Evolutionary conservation across 2,888 invertebrate genomes (phyloP).

Genomic region (Drosophila greeni): DNA sequence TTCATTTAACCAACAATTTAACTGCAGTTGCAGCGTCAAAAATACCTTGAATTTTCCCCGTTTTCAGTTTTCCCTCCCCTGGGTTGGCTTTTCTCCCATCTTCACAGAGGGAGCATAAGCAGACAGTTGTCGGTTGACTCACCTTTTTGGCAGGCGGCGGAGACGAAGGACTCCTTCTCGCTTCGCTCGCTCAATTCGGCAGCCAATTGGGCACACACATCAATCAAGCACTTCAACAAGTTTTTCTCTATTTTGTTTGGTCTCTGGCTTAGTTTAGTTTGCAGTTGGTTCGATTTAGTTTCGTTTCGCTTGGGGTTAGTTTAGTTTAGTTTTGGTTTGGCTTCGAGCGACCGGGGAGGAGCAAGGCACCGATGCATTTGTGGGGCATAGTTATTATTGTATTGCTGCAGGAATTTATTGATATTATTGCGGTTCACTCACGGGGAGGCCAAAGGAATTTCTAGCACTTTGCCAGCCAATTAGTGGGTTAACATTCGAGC

Average conservation of each 20-base stretch:
- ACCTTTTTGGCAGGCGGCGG: slow-evolving; percentile 26
- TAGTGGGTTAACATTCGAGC: slow-evolving; percentile 42
- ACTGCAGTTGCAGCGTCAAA: background rate
- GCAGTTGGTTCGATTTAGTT: slow-evolving; percentile 24
- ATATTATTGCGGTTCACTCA: slow-evolving; percentile 43
- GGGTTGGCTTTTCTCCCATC: slow-evolving; percentile 4
- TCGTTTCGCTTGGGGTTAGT: slow-evolving; percentile 4
- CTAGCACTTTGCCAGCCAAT: slow-evolving; percentile 56
- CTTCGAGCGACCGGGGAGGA: slow-evolving; percentile 14
- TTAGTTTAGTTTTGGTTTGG: slow-evolving; percentile 2
- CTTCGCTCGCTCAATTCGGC: slow-evolving; percentile 36
- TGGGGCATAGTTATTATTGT: slow-evolving; percentile 26
- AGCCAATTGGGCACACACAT: slow-evolving; percentile 38
- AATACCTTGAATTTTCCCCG: background rate
- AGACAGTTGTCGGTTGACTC: slow-evolving; percentile 36
- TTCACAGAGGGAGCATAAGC: slow-evolving; percentile 3
- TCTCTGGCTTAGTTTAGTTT: slow-evolving; percentile 27
- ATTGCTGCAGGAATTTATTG: slow-evolving; percentile 26
- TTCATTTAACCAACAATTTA: background rate
- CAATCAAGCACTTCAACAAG: slow-evolving; percentile 45
- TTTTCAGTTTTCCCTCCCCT: background rate
- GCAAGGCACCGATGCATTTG: slow-evolving; percentile 37
- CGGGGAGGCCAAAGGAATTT: slow-evolving; percentile 54
- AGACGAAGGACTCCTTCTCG: slow-evolving; percentile 28
- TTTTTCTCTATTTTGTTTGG: slow-evolving; percentile 44